These are phyloP conservation scores for Columbina picui DNA, from an alignment of 2,113 vertebrate species.

Conservation along the genomic window DNA sequence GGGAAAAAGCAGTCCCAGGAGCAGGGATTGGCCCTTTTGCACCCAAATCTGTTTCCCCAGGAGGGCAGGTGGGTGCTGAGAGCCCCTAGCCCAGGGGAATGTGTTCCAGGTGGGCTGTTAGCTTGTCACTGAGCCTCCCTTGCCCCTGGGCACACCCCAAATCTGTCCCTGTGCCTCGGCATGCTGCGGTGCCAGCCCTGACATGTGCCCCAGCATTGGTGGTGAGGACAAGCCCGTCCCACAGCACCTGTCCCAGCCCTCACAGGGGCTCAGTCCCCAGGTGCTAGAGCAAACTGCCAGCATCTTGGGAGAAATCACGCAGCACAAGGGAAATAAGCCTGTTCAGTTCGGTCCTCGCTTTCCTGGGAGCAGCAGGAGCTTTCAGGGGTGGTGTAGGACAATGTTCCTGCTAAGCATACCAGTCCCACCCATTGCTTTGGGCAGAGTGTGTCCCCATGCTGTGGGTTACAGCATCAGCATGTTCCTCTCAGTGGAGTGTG, in stretches of 20 bases:
- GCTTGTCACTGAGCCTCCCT: background rate
- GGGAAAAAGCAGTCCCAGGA: background rate
- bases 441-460: background rate
- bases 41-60: background rate
- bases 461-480: background rate
- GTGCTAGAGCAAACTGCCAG: background rate
- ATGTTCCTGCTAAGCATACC: background rate
- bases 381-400: background rate
- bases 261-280: background rate
- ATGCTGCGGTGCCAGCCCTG: background rate
- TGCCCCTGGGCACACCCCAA: background rate
- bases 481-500: background rate
- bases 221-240: too few relatives aligned
- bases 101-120: background rate
- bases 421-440: background rate
- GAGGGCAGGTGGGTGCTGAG: background rate
- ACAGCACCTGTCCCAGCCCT: background rate
- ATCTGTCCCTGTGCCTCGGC: background rate
- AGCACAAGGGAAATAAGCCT: background rate
- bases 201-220: too few relatives aligned
- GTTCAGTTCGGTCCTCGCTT: accelerated
- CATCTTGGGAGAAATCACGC: background rate
- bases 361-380: background rate
- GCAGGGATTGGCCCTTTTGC: background rate
- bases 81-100: accelerated